phyloP scores from a whole-genome alignment of 2,113 vertebrate species.

The Indicator maculatus region DNA sequence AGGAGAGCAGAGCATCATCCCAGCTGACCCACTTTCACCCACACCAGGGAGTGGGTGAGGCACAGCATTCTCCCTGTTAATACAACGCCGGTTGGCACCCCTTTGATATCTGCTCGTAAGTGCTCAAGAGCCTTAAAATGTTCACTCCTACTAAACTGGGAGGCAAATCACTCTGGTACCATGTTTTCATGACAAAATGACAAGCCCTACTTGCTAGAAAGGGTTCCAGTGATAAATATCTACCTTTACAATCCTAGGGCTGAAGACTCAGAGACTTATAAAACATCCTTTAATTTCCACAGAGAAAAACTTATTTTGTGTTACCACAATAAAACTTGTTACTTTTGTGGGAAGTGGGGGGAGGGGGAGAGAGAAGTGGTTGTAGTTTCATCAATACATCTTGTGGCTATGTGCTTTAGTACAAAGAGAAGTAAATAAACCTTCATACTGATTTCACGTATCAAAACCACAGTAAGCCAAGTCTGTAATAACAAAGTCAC shows the following conservation, averaged over 20 bases:
- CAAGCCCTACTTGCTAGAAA: background rate
- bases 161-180: background rate
- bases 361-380: background rate
- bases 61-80: background rate
- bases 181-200: background rate
- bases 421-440: background rate
- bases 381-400: background rate
- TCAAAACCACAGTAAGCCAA: background rate
- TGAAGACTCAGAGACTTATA: background rate
- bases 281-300: background rate
- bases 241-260: background rate
- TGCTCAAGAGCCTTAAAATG: rapidly evolving
- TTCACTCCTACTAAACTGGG: background rate
- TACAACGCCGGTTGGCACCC: background rate
- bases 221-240: background rate
- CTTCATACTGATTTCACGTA: background rate
- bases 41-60: background rate
- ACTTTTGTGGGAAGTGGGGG: background rate
- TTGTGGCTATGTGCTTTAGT: background rate
- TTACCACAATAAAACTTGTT: background rate
- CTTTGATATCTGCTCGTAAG: background rate
- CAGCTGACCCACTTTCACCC: background rate
- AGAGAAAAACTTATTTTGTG: background rate
- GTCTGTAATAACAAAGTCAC: background rate
- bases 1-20: background rate